These are phyloP conservation scores for Poecilia wingei DNA, from an alignment of 2,797 vertebrate species.

Conservation along the genomic window DNA sequence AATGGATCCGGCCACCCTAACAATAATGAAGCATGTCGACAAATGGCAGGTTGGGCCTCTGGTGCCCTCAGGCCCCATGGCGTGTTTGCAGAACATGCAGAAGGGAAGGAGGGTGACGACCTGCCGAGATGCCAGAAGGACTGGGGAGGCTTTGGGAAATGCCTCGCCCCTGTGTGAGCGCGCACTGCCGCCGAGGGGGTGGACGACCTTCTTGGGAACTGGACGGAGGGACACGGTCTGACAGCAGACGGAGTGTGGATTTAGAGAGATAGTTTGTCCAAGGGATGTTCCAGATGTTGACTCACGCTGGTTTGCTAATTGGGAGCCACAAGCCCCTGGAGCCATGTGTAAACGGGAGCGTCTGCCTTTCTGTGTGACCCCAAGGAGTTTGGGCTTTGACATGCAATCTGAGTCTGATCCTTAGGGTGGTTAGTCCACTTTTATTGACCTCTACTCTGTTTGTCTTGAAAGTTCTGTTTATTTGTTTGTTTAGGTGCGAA, in stretches of 20 bases:
- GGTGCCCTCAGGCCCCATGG: slow-evolving; percentile 65
- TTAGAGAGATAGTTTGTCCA: slow-evolving; percentile 73
- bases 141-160: slow-evolving; percentile 80
- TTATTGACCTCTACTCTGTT: too few species aligned
- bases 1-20: slow-evolving; percentile 22
- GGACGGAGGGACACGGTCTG: slow-evolving; percentile 55
- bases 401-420: too few species aligned
- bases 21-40: slow-evolving; percentile 47
- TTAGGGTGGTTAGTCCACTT: too few species aligned
- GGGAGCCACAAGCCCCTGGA: slow-evolving; percentile 79
- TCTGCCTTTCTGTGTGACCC: slow-evolving; percentile 70
- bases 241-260: slow-evolving; percentile 71
- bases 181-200: slow-evolving; percentile 68
- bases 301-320: slow-evolving; percentile 84
- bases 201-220: slow-evolving; percentile 68
- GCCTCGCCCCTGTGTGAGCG: slow-evolving; percentile 76
- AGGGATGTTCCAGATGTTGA: slow-evolving; percentile 82
- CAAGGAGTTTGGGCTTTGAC: slow-evolving; percentile 27
- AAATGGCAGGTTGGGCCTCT: slow-evolving; percentile 49
- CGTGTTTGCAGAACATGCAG: slow-evolving; percentile 70
- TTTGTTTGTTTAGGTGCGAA: too few species aligned
- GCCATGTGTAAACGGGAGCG: slow-evolving; percentile 77
- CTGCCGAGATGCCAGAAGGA: slow-evolving; percentile 72
- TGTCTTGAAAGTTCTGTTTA: too few species aligned
- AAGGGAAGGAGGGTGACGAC: slow-evolving; percentile 65